Percentiles rank a stretch among this genome's conserved stretches.
Conservation (phyloP, 2,113 vertebrate genomes). For the Oryzias melastigma region DNA sequence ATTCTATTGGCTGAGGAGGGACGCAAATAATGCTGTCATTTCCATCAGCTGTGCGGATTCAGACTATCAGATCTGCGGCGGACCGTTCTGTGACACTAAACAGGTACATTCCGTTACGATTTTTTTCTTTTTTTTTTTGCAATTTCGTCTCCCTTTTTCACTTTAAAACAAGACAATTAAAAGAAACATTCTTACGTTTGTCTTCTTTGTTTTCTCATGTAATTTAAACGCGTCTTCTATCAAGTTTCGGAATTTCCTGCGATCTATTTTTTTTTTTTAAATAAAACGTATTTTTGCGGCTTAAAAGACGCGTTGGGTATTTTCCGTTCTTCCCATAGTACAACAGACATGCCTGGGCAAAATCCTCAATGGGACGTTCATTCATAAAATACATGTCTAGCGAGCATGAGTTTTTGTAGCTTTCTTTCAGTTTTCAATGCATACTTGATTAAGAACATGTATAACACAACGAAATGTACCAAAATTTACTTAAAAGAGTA, state of each 20-base stretch:
- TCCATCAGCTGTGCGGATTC: conserved; percentile 39
- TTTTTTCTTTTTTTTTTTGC: background rate
- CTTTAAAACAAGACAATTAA: too few species aligned
- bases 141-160: background rate
- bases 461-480: too few species aligned
- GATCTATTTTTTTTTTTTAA: background rate
- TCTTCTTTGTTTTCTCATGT: too few species aligned
- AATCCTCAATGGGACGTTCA: conserved; percentile 7
- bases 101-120: conserved; percentile 21
- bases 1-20: conserved; percentile 21
- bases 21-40: conserved; percentile 8
- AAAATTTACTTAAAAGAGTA: too few species aligned
- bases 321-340: background rate
- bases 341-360: conserved; percentile 61
- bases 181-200: too few species aligned
- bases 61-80: background rate
- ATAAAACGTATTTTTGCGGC: too few species aligned
- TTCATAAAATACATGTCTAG: background rate
- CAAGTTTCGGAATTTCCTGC: background rate
- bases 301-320: background rate
- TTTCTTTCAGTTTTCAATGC: too few species aligned
- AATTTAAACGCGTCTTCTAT: background rate
- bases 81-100: background rate
- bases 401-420: too few species aligned
- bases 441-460: too few species aligned